phyloP scores from a whole-genome alignment of 2,888 invertebrate genomes.

The Villa cingulata region DNA sequence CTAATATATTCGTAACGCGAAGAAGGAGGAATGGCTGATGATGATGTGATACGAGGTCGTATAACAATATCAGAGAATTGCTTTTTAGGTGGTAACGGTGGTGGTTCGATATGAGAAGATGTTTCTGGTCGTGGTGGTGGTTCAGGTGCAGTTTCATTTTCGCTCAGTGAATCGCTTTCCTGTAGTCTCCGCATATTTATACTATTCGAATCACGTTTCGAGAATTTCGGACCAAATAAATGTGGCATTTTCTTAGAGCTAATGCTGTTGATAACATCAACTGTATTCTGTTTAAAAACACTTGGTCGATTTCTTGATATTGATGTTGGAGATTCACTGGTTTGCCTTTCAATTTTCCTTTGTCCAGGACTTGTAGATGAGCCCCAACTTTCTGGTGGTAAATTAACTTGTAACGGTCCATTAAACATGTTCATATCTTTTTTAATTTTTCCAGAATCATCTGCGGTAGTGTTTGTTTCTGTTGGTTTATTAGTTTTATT shows the following conservation, averaged over 20 bases:
- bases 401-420: slow-evolving; percentile 53
- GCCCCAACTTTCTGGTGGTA: slow-evolving; percentile 46
- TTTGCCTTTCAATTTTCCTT: slow-evolving; percentile 18
- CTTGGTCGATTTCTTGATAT: slow-evolving; percentile 19
- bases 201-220: slow-evolving; percentile 33
- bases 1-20: slow-evolving; percentile 30
- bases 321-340: slow-evolving; percentile 20
- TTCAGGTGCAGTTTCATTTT: slow-evolving; percentile 35
- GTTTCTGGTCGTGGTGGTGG: slow-evolving; percentile 36
- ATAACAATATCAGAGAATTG: slow-evolving; percentile 42
- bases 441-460: slow-evolving; percentile 26
- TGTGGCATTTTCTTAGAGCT: slow-evolving; percentile 37
- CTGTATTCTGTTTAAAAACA: slow-evolving; percentile 33
- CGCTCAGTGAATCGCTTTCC: slow-evolving; percentile 36
- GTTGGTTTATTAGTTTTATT: slow-evolving; percentile 12
- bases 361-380: background rate
- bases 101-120: slow-evolving; percentile 46
- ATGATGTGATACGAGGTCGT: slow-evolving; percentile 33
- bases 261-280: slow-evolving; percentile 38
- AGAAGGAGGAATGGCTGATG: slow-evolving; percentile 14
- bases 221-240: slow-evolving; percentile 34
- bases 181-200: slow-evolving; percentile 36
- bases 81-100: slow-evolving; percentile 60
- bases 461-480: slow-evolving; percentile 24
- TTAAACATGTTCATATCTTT: slow-evolving; percentile 39